These are phyloP conservation scores for Lumbricus terrestris DNA, from an alignment of 2,888 invertebrate species.

Conservation along the genomic window DNA sequence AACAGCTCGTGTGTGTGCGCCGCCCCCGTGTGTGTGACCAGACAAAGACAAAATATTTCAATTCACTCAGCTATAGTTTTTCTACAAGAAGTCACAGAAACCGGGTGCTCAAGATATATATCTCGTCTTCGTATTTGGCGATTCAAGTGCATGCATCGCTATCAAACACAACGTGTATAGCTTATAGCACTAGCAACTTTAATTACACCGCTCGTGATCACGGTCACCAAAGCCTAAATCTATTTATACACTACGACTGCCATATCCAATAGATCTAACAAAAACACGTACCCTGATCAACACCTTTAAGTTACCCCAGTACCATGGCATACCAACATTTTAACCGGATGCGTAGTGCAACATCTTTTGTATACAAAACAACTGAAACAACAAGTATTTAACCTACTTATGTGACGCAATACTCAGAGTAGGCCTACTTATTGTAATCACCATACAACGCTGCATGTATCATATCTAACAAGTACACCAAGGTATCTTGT, in stretches of 20 bases:
- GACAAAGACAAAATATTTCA: no score
- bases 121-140: no score
- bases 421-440: neutral
- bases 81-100: no score
- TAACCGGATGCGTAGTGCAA: neutral
- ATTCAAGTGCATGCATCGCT: neutral
- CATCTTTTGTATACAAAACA: neutral
- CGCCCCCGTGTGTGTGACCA: no score
- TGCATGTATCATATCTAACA: neutral
- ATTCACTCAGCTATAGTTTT: no score
- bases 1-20: no score
- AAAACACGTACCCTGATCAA: neutral
- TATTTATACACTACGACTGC: neutral
- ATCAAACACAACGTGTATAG: neutral
- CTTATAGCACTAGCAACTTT: no score
- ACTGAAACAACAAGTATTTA: neutral
- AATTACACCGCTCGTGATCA: constrained; percentile 3
- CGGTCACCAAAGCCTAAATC: neutral
- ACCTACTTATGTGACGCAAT: no score
- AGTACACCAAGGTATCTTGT: neutral
- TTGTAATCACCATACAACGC: neutral
- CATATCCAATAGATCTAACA: no score
- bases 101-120: no score
- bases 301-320: neutral
- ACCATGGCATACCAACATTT: neutral